Base-by-base conservation (phyloP, 2,113 vertebrate genomes). In the Peucedramus taeniatus region DNA sequence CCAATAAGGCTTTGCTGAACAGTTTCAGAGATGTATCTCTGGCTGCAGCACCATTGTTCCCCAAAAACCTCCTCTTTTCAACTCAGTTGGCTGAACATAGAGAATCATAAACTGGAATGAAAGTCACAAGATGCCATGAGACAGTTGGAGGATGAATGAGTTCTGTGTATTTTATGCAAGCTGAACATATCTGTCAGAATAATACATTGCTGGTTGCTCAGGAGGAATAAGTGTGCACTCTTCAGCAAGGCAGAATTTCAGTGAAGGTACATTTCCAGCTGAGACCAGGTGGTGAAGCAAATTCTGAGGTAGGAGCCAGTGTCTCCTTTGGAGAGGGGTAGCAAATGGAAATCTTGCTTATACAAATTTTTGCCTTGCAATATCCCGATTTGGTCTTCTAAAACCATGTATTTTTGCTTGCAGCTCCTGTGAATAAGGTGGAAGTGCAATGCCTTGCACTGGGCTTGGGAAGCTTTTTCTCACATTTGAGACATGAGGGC, bases 381-480 rank as follows among this genome's bases (percentile, higher is more conserved):
- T 1, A 4, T 53, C 35, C 13, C 0, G 0, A 2, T 79, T 21
- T 31, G 8, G 24, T 45, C 26, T 59, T 72, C 31, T 26, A 35
- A 70, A 39, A 39, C 33, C 33, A 39, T 68, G 10, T 80, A 4
- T 61, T 63, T 75, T 74, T 93, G 31, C 42, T 64, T 59, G 50
- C 35, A 68, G n/a, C 33, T 89, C 33, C 45, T 24, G 35, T 71
- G 37, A 69, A 20, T 68, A 28, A 69, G 26, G 40, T 50, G 44
- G 51, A 86, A 82, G 44, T 49, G 42, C 37, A 66, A 3, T 0
- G 2, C 56, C 81, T 68, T 70, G 50, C 51, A n/a, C 23, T 78
- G 59, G 65, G 50, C 8, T 53, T 85, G 54, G 18, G 42, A 83
- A 59, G 9, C 3, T 22, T 71, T 57, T 77, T 53, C 56, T 64